These are phyloP conservation scores for Diplogasteroides magnus DNA, from an alignment of 1,140 invertebrate genomes.

Conservation along the genomic window DNA sequence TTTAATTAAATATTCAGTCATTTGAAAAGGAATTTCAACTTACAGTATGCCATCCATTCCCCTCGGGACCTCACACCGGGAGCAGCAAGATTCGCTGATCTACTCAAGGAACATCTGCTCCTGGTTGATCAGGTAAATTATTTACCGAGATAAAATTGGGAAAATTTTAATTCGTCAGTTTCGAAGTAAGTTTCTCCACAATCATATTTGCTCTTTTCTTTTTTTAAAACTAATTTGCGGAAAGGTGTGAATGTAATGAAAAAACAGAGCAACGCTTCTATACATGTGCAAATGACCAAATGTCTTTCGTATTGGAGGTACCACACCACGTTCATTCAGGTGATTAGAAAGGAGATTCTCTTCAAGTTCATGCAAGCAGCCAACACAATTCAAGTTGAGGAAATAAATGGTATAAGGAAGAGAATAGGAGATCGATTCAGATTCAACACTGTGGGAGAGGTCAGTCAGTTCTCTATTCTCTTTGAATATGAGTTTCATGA, in stretches of 20 bases:
- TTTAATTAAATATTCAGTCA: neutral
- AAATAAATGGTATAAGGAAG: neutral
- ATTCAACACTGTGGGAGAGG: neutral
- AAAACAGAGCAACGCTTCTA: too few species aligned
- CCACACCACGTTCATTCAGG: too few species aligned
- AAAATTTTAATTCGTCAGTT: too few species aligned
- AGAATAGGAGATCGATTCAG: neutral
- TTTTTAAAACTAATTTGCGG: too few species aligned
- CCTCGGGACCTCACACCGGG: neutral
- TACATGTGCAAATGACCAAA: too few species aligned
- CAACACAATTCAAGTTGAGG: neutral
- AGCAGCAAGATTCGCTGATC: neutral
- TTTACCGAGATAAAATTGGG: too few species aligned
- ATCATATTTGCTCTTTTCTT: too few species aligned
- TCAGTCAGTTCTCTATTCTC: too few species aligned
- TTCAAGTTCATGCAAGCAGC: neutral
- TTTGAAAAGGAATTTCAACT: neutral
- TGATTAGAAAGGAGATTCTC: neutral
- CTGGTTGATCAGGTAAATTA: too few species aligned
- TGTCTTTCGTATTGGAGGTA: too few species aligned
- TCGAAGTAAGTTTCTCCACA: too few species aligned
- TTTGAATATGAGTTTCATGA: neutral
- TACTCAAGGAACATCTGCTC: neutral
- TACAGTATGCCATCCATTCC: neutral
- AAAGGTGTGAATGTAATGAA: too few species aligned